Conservation (phyloP, 2,113 vertebrate species). For the Salvelinus namaycush region DNA sequence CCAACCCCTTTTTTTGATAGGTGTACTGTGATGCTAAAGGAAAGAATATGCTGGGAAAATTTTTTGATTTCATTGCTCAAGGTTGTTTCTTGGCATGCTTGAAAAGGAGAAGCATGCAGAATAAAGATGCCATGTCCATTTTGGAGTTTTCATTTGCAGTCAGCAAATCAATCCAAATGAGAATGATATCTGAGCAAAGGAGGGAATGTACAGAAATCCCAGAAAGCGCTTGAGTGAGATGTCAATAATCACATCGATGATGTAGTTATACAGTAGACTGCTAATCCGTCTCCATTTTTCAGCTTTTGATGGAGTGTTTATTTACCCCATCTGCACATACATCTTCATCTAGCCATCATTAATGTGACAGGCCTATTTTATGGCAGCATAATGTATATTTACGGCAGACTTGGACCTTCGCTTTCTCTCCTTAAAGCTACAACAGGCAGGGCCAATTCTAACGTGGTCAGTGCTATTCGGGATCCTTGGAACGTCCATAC, state of each 20-base stretch:
- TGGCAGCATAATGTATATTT: slow-evolving; percentile 1
- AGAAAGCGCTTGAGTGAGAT: neutral
- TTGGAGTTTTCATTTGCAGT: neutral
- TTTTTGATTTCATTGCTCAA: neutral
- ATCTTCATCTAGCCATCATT: slow-evolving; percentile 10
- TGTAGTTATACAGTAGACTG: neutral
- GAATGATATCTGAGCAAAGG: neutral
- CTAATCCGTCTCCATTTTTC: slow-evolving; percentile 16
- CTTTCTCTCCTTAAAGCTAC: neutral
- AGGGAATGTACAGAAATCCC: neutral
- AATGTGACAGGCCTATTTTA: slow-evolving; percentile 13
- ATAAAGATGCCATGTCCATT: neutral
- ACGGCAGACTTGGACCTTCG: neutral
- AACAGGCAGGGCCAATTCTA: neutral
- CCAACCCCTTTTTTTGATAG: neutral
- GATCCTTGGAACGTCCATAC: no score
- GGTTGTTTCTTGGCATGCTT: neutral
- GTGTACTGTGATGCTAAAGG: neutral
- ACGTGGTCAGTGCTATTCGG: neutral
- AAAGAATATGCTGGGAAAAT: neutral
- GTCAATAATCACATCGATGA: slow-evolving; percentile 21
- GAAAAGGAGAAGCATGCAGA: neutral
- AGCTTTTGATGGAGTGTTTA: slow-evolving; percentile 13
- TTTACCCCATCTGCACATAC: slow-evolving; percentile 1
- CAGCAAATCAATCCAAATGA: slow-evolving; percentile 14